Base-by-base conservation (phyloP, 1,140 invertebrate species). In the Coelopa frigida region DNA sequence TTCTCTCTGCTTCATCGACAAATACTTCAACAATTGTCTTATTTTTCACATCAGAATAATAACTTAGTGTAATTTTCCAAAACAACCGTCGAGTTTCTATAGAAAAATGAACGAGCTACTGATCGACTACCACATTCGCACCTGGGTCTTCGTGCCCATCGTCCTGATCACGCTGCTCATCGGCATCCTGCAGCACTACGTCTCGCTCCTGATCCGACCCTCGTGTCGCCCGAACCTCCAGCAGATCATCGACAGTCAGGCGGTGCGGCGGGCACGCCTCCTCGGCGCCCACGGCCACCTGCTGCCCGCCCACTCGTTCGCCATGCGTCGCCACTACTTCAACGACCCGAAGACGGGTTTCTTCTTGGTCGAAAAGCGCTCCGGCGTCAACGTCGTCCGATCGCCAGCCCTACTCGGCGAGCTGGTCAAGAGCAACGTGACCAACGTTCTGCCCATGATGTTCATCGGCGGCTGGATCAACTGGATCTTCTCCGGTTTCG, bases 111-210 rank as follows among this genome's bases (percentile, higher is more conserved):
- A 80, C 4, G 93, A 97, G 71, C 74, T 97, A 54, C 72, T 95
- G 44, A 74, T 98, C 18, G 94, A 98, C 78, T 83, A 93, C 11
- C 85, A 94, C 70, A 98, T 98, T 61, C 75, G 94, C 50, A 75
- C 90, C 56, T 98, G 94, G 93, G 94, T 98, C n/a, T 98, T 98
- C 74, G 75, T 97, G 36, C 93, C 94, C 7, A 95, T 98, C 40
- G 90, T 96, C 36, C 81, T 95, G 7, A 95, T 97, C 47, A 97
- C 93, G 36, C 98, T 98, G 72, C 73, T 98, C 21, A 87, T 96
- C 44, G 94, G 94, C 47, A 91, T 98, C 54, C 80, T 98, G 29
- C 77, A 92, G 41, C 94, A 98, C 74, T 98, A 98, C 80, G 84
- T 96, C 21, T 94, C 93, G 1, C 89, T 98, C 52, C 78, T 98